Conservation (phyloP, 2,888 invertebrate species). For the Chalcis sispes region DNA sequence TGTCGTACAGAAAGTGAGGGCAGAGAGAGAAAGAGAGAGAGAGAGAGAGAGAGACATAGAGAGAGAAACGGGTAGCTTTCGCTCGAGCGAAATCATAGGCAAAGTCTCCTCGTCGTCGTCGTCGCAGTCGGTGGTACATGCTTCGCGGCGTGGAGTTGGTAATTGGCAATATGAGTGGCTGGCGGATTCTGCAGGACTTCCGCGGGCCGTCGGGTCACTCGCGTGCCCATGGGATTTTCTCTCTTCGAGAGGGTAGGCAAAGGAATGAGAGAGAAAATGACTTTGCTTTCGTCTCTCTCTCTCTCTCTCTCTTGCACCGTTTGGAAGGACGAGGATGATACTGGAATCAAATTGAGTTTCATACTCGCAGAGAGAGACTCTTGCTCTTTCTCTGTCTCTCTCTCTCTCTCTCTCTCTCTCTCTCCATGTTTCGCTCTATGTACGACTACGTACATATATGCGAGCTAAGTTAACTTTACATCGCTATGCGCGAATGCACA, state of each 20-base stretch:
- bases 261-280: conserved; percentile 15
- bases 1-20: not conserved
- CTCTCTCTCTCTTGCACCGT: conserved; percentile 26
- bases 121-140: not conserved
- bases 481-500: not conserved
- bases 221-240: conserved; percentile 73
- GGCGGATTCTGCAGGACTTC: conserved; percentile 69
- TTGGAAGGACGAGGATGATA: conserved; percentile 60
- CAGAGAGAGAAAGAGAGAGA: too few relatives aligned
- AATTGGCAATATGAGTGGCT: conserved; percentile 76
- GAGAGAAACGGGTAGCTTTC: conserved; percentile 62
- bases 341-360: conserved; percentile 75
- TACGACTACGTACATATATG: conserved; percentile 58
- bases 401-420: conserved; percentile 59
- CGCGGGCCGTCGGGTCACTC: conserved; percentile 73
- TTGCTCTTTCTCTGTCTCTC: conserved; percentile 60
- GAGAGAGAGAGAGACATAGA: too few relatives aligned
- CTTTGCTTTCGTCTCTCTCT: conserved; percentile 56
- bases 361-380: conserved; percentile 66
- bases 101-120: conserved; percentile 61
- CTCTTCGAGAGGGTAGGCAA: conserved; percentile 49
- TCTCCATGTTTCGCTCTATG: conserved; percentile 65
- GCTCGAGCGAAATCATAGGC: conserved; percentile 66
- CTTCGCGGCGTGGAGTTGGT: conserved; percentile 72
- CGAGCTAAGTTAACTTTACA: conserved; percentile 59